Percentiles rank a stretch among this genome's conserved stretches.
Conservation (phyloP, 2,797 vertebrate genomes). For the Onychomys arenicola region DNA sequence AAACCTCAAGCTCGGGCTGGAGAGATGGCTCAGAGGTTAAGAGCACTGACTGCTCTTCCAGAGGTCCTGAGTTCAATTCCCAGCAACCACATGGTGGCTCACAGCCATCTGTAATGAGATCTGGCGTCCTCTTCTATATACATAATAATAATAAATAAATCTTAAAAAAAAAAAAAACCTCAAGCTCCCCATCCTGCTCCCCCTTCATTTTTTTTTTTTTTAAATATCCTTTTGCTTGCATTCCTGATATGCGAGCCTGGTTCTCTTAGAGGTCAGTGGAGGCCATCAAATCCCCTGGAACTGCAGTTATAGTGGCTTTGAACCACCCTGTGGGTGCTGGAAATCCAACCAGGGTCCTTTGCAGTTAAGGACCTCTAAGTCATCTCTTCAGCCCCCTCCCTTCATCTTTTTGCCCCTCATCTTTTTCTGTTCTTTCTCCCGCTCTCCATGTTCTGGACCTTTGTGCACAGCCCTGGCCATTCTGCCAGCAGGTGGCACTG, state of each 20-base stretch:
- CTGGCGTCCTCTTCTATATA: too few relatives aligned
- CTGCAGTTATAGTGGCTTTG: not conserved
- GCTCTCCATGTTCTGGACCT: not conserved
- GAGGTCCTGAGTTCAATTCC: too few relatives aligned
- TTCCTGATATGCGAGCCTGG: not conserved
- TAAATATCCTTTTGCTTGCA: not conserved
- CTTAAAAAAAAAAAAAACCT: too few relatives aligned
- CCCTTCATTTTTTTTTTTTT: not conserved
- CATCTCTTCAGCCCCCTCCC: not conserved
- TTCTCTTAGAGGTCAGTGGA: not conserved
- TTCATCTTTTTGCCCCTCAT: not conserved
- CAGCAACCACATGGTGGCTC: too few relatives aligned
- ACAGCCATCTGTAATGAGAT: too few relatives aligned
- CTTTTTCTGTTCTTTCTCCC: not conserved
- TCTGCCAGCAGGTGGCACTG: conserved; percentile 68
- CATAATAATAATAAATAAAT: too few relatives aligned
- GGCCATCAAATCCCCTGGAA: not conserved
- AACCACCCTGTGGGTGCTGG: not conserved
- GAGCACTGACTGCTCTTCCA: too few relatives aligned
- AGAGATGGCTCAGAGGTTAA: too few relatives aligned
- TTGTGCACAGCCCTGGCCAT: not conserved
- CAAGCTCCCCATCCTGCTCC: not conserved
- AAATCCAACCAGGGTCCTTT: not conserved
- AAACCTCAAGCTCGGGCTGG: too few relatives aligned
- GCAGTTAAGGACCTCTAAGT: not conserved